Evolutionary conservation across 2,797 vertebrate species (phyloP), one percentile per base, ranked within the genome.

Genomic region (Lateolabrax maculatus): DNA sequence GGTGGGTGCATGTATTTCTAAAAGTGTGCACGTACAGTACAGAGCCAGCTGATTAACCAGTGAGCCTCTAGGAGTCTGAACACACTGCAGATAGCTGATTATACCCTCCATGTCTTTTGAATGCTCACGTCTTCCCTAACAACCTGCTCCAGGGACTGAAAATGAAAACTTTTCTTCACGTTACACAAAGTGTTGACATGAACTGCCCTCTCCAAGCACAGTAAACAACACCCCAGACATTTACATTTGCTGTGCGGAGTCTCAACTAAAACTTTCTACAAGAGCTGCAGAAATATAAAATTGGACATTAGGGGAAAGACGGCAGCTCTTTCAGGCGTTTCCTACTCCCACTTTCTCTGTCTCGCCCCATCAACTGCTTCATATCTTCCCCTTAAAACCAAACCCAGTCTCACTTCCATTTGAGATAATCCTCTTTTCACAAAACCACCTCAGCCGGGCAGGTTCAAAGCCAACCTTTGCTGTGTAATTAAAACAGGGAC

Each of bases 381-480:
- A 73, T 81, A 66, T 60, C n/a, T 53, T 84, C 78, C 78, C 89
- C 83, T 90, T 78, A 84, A 85, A 74, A 66, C 6, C 25, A 72
- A 86, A 70, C 48, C 37, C 71, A 55, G 52, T 67, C 74, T 72
- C 67, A 39, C 53, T 86, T 81, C 58, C 41, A 67, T 19, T 16
- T 29, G 46, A 81, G 71, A 76, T 81, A 78, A 90, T 89, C 68
- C 79, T 36, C 56, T 74, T 81, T 89, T 84, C 65, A 84, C 68
- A 86, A 85, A 83, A 41, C 49, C 78, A 87, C 75, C 63, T 75
- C 72, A 65, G 55, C 75, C 11, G 9, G 11, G 23, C 52, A 85
- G 69, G 68, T 89, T 86, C 71, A 90, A 85, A 85, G 70, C 52
- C 77, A 70, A 64, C 41, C 25, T 10, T 31, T 53, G 68, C 73